Evolutionary conservation across 2,113 vertebrate species (phyloP), one percentile per base, ranked within the genome.

Genomic region (Gallinago paraguaiae): DNA sequence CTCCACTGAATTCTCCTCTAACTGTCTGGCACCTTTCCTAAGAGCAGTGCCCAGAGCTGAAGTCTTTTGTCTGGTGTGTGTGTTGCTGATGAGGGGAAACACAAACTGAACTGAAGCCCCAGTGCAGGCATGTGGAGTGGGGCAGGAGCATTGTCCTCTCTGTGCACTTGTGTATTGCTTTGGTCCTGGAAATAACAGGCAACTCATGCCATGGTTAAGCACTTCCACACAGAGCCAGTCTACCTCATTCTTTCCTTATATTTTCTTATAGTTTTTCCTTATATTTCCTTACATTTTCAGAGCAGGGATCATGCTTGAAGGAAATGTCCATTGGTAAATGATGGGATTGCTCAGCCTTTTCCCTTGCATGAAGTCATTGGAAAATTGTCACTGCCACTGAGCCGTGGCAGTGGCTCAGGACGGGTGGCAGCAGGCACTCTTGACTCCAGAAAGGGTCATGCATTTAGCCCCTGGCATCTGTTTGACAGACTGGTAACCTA

Each of bases 401-500:
- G 65, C 27, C 46, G 3, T 43, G 41, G 41, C 41, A 43, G 41
- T 43, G 41, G 41, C 41, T 43, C 1, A 8, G 39, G 14, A 13
- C 56, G 45, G 59, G 48, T 86, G 39, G 25, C 54, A 83, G 43
- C 14, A 45, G 63, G 27, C 7, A 24, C 30, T 60, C 35, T 33
- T 45, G 33, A 15, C 30, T 83, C 39, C 4, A 5, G 63, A 15
- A 72, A 13, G 8, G 54, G 17, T 39, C 25, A 39, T 0, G 0
- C 43, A 4, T 50, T 59, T 75, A 28, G 43, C 17, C 30, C 28
- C 19, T 65, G 56, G 35, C 1, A 0, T 68, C 48, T 0, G 0
- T 60, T 61, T 67, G 56, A 41, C 8, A 27, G 12, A 14, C 8
- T 13, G 3, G 11, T 67, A 57, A 17, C 24, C 59, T 23, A 39